Evolutionary conservation across 2,113 vertebrate species (phyloP), one percentile per base, ranked within the genome.

Genomic region (Vireo altiloquus): DNA sequence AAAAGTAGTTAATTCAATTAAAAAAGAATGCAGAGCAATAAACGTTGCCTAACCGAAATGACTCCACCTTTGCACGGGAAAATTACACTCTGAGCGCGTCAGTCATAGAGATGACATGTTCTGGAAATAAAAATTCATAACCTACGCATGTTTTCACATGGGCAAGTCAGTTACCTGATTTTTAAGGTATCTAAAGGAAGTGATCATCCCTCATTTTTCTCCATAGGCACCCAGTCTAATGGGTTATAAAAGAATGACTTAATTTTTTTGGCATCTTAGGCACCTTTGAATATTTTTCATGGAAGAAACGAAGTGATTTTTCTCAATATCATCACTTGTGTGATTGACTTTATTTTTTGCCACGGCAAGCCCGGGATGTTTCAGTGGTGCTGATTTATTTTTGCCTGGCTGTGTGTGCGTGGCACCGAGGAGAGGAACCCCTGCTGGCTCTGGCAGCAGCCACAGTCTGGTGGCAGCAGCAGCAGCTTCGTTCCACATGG

Each of bases 381-480:
- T 42, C 52, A 69, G 64, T 37, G 40, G 42, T 2, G 12, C 53
- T 87, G 76, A 56, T 87, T 89, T 93, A 66, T 94, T 89, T 92
- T 81, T 74, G 42, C 82, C 57, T 77, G 81, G 31, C 84, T 79
- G 59, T 44, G 82, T 46, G 75, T 57, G 61, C n/a, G 24, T 42
- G 87, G 93, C 83, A 70, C 4, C 1, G 53, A 66, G 24, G 64
- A 94, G 87, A 87, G 53, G 92, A 94, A 23, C 90, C 95, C 95
- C 96, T 88, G 94, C 94, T 85, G 75, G 46, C 82, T 44, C 96
- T 95, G 90, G 93, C 95, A 91, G 18, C 87, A 84, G 87, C 31
- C 81, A 56, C 92, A 92, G 79, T 50, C 78, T 64, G 35, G 59
- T 59, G 90, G 92, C 94, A 82, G 61, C 92, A 82, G 61, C 92